Evolutionary conservation across 1,140 invertebrate genomes (phyloP).

Genomic region (Mycetomoellerius zeteki): DNA sequence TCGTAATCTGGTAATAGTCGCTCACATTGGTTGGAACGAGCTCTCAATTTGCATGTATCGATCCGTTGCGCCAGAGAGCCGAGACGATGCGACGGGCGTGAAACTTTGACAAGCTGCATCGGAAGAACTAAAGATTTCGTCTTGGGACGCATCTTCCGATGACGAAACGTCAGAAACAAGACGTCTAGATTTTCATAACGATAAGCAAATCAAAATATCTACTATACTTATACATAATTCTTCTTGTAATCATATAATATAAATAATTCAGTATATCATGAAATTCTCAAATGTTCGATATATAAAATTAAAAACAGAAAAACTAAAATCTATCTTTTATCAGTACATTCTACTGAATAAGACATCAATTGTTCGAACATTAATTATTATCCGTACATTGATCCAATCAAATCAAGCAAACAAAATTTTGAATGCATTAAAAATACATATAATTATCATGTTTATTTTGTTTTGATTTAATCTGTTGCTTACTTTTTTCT

Average conservation of each 20-base stretch:
- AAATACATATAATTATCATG: not conserved
- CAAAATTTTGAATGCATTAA: not conserved
- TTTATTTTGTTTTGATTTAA: slow-evolving; percentile 12
- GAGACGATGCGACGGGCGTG: slow-evolving; percentile 42
- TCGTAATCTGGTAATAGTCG: slow-evolving; percentile 53
- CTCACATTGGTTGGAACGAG: slow-evolving; percentile 14
- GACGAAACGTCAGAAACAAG: not conserved
- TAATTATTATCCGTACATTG: not conserved
- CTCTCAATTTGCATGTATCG: slow-evolving; percentile 61
- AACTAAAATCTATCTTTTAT: not conserved
- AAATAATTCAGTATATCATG: not conserved
- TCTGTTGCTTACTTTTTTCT: not conserved
- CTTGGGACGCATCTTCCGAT: not conserved
- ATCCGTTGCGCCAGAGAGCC: slow-evolving; percentile 8
- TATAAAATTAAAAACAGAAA: not conserved
- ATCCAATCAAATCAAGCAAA: slow-evolving; percentile 4
- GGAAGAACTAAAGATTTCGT: slow-evolving; percentile 19
- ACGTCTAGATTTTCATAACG: not conserved
- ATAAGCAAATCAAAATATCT: slow-evolving; percentile 1
- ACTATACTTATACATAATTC: not conserved
- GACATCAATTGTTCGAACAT: not conserved
- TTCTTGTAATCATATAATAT: not conserved
- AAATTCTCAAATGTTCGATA: not conserved
- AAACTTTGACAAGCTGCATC: slow-evolving; percentile 47
- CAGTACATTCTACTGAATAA: not conserved